These are phyloP conservation scores for Drosophila meridiana DNA, from an alignment of 2,888 invertebrate species.

Conservation along the genomic window DNA sequence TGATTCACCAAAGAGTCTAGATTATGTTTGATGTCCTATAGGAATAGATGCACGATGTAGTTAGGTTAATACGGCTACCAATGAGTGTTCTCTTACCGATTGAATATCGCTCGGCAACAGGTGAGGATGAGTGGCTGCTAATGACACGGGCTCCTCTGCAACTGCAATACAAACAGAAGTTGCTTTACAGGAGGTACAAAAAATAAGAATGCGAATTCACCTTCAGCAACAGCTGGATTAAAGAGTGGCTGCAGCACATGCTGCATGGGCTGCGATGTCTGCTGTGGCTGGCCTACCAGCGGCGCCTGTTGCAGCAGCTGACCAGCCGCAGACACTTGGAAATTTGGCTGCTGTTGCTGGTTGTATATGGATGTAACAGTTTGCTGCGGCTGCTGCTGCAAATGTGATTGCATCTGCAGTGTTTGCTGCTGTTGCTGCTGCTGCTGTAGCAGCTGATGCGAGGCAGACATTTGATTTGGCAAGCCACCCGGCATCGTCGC, in stretches of 20 bases:
- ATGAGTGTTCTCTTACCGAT: constrained; percentile 73
- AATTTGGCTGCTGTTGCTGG: constrained; percentile 60
- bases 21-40: constrained; percentile 85
- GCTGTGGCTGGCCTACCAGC: constrained; percentile 58
- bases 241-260: constrained; percentile 71
- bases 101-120: constrained; percentile 84
- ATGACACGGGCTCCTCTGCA: constrained; percentile 83
- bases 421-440: constrained; percentile 61
- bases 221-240: constrained; percentile 66
- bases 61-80: not conserved
- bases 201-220: constrained; percentile 28
- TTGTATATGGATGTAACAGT: constrained; percentile 57
- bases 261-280: constrained; percentile 62
- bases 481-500: constrained; percentile 30
- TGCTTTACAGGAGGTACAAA: not conserved
- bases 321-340: constrained; percentile 58
- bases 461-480: constrained; percentile 46
- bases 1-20: constrained; percentile 83
- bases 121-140: constrained; percentile 84
- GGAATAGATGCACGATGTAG: not conserved
- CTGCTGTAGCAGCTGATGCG: constrained; percentile 62
- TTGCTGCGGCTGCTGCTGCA: constrained; percentile 59
- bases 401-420: constrained; percentile 54
- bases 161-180: constrained; percentile 49
- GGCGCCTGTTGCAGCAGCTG: constrained; percentile 67